Conservation (phyloP, 2,113 vertebrate species). For the Zingel zingel region DNA sequence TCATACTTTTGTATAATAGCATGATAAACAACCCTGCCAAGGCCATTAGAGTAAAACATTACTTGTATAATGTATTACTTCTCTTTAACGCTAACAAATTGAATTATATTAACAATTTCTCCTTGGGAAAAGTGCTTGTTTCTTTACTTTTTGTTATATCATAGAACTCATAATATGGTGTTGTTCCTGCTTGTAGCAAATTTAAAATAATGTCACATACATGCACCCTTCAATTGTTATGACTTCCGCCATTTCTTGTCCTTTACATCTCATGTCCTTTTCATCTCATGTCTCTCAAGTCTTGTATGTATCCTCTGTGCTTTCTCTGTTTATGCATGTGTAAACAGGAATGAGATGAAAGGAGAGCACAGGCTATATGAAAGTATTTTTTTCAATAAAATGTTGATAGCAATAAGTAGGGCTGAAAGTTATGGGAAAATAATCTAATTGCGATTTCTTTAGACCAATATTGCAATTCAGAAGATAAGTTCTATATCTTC, state of each 20-base stretch:
- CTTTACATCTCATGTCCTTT: slow-evolving; percentile 50
- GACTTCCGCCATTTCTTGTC: neutral
- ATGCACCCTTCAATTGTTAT: slow-evolving; percentile 18
- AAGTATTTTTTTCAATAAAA: neutral
- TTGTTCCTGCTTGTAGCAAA: slow-evolving; percentile 7
- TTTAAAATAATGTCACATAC: slow-evolving; percentile 1
- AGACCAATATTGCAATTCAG: too few species aligned
- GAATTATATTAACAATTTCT: slow-evolving; percentile 40
- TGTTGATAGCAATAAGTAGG: neutral
- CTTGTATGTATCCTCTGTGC: slow-evolving; percentile 29
- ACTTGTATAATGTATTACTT: slow-evolving; percentile 52
- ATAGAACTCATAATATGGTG: neutral
- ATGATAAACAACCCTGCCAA: slow-evolving; percentile 55
- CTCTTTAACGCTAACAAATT: slow-evolving; percentile 51
- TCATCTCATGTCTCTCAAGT: slow-evolving; percentile 34
- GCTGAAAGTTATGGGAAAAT: too few species aligned
- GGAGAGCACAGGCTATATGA: neutral
- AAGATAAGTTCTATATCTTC: too few species aligned
- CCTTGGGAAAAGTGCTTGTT: slow-evolving; percentile 26
- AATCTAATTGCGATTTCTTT: too few species aligned
- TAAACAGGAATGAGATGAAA: slow-evolving; percentile 41
- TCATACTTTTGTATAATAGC: slow-evolving; percentile 56
- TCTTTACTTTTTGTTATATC: slow-evolving; percentile 8
- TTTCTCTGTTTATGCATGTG: slow-evolving; percentile 1
- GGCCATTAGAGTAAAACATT: slow-evolving; percentile 57